Evolutionary conservation across 2,797 vertebrate species (phyloP).

Genomic region (Geotrypetes seraphini): DNA sequence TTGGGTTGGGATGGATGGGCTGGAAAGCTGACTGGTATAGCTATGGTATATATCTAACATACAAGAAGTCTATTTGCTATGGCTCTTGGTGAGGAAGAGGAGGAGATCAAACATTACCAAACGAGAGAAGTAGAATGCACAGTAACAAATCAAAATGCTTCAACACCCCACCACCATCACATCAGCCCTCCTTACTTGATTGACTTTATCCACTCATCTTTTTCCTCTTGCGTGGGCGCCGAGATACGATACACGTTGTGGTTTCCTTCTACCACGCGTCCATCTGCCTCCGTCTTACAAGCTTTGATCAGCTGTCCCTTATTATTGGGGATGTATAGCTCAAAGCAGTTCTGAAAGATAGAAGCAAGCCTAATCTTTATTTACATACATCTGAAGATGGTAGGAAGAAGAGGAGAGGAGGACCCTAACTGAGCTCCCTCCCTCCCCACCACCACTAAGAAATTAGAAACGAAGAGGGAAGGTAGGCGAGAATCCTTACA

Average conservation of each 20-base stretch:
- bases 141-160: no score
- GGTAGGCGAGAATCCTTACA: slow-evolving; percentile 50
- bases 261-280: slow-evolving; percentile 86
- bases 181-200: slow-evolving; percentile 68
- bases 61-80: no score
- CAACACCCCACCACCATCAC: no score
- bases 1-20: no score
- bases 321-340: slow-evolving; percentile 89
- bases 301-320: slow-evolving; percentile 92
- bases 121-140: no score
- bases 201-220: slow-evolving; percentile 90
- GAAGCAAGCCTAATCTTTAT: no score
- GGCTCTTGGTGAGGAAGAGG: neutral
- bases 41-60: no score
- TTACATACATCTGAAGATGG: no score
- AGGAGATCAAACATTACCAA: neutral
- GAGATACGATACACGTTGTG: slow-evolving; percentile 82
- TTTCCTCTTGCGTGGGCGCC: slow-evolving; percentile 83
- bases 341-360: slow-evolving; percentile 79
- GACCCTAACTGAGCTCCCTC: no score
- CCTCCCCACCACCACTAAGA: no score
- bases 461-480: neutral
- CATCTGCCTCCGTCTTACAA: slow-evolving; percentile 72
- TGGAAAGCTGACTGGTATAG: no score
- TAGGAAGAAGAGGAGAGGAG: no score